Evolutionary conservation across 2,797 vertebrate species (phyloP).

Genomic region (Eospalax fontanierii): DNA sequence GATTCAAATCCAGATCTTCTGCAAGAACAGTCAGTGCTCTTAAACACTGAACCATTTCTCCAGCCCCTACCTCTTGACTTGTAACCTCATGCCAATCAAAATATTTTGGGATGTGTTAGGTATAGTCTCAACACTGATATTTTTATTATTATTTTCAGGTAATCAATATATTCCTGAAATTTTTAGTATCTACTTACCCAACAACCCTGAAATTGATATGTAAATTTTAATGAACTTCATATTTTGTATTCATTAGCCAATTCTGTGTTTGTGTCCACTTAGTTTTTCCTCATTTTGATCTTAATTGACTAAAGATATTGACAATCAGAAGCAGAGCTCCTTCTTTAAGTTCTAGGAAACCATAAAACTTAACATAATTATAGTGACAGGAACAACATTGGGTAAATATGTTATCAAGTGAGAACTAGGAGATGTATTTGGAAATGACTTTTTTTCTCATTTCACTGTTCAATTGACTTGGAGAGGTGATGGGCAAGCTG

Average conservation of each 20-base stretch:
- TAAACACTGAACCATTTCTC: too few species aligned
- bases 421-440: neutral
- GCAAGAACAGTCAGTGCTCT: too few species aligned
- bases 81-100: neutral
- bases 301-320: neutral
- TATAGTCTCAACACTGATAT: neutral
- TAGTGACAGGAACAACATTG: neutral
- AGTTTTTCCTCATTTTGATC: neutral
- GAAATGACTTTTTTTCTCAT: neutral
- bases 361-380: slow-evolving; percentile 9
- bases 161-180: neutral
- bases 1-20: too few species aligned
- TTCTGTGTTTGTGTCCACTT: neutral
- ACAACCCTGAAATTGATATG: neutral
- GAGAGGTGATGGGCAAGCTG: neutral
- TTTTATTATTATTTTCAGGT: slow-evolving; percentile 9
- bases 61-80: too few species aligned
- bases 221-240: slow-evolving; percentile 1
- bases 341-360: neutral
- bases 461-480: neutral
- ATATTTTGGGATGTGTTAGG: neutral
- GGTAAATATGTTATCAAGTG: neutral
- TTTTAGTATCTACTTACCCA: neutral
- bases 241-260: neutral
- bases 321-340: neutral